phyloP scores from a whole-genome alignment of 1,140 invertebrate genomes.

The Neodiprion fabricii region DNA sequence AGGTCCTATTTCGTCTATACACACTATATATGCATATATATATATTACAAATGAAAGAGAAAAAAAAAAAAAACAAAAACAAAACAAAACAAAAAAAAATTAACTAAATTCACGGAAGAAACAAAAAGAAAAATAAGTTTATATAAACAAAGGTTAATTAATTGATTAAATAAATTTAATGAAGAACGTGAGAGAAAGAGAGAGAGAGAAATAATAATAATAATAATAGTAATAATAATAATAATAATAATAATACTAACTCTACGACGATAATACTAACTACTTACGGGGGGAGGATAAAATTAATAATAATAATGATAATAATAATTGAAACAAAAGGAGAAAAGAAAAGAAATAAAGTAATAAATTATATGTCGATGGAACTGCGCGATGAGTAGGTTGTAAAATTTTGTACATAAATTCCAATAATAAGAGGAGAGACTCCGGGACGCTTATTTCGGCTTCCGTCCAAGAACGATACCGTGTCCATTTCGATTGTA shows the following conservation, averaged over 20 bases:
- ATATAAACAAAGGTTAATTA: no score
- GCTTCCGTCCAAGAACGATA: background rate
- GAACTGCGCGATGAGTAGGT: conserved; percentile 49
- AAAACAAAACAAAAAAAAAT: background rate
- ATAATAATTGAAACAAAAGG: conserved; percentile 32
- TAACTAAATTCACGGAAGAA: no score
- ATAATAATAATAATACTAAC: no score
- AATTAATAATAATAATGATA: background rate
- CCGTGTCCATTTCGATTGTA: background rate
- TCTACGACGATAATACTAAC: no score
- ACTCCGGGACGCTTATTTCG: conserved; percentile 42
- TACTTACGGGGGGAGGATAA: no score
- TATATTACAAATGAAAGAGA: background rate
- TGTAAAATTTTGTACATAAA: conserved; percentile 64
- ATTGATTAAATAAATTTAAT: no score
- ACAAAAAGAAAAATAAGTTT: no score
- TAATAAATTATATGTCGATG: conserved; percentile 63
- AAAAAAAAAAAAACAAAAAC: background rate
- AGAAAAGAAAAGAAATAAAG: conserved; percentile 32
- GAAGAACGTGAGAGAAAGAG: no score
- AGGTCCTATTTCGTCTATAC: conserved; percentile 61
- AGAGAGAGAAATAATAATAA: background rate
- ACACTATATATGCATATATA: no score
- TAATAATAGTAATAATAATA: no score
- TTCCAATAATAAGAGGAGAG: conserved; percentile 52